phyloP scores from a whole-genome alignment of 2,797 vertebrate genomes.

The Artibeus lituratus region DNA sequence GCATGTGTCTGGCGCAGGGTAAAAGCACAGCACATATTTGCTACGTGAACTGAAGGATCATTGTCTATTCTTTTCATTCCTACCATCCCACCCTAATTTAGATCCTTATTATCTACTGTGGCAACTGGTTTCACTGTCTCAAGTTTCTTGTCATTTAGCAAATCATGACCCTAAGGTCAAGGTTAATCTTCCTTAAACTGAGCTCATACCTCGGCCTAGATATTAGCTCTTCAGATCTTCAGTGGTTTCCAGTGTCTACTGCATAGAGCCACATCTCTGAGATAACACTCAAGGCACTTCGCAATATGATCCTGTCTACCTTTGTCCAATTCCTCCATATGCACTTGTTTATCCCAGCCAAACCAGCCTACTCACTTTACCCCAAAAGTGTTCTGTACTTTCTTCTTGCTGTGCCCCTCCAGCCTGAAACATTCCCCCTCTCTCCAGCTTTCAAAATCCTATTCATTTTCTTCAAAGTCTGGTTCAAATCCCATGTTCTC shows the following conservation, averaged over 20 bases:
- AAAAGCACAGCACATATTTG: not conserved
- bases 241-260: not conserved
- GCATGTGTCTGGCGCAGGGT: slow-evolving; percentile 9
- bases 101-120: not conserved
- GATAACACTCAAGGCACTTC: not conserved
- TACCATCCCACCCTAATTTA: slow-evolving; percentile 22
- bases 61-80: slow-evolving; percentile 38
- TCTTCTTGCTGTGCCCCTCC: not conserved
- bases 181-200: slow-evolving; percentile 27
- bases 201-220: not conserved
- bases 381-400: not conserved
- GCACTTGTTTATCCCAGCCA: not conserved
- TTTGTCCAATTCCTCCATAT: not conserved
- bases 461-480: not conserved
- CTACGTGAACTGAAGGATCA: not conserved
- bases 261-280: not conserved
- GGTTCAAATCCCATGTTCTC: not conserved
- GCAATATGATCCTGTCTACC: not conserved
- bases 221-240: not conserved
- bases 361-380: not conserved
- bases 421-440: not conserved
- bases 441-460: slow-evolving; percentile 1
- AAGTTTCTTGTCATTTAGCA: slow-evolving; percentile 34
- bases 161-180: not conserved
- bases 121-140: slow-evolving; percentile 25